Evolutionary conservation across 2,888 invertebrate genomes (phyloP).

Genomic region (Ptilodon capucinus): DNA sequence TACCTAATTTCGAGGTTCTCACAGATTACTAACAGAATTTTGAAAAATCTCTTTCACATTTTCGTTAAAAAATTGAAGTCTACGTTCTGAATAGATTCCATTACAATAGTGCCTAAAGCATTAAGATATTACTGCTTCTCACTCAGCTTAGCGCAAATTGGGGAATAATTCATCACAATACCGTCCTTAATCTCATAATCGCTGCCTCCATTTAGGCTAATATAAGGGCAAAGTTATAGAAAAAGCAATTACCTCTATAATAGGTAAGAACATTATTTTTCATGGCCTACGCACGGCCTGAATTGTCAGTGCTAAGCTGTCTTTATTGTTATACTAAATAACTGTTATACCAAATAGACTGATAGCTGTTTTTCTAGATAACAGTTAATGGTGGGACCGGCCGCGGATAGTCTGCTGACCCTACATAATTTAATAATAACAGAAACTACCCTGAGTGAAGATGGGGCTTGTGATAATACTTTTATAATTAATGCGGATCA

Average conservation of each 20-base stretch:
- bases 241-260: constrained; percentile 10
- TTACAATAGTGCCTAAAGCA: neutral
- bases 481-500: neutral
- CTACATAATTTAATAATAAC: neutral
- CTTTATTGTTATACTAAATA: constrained; percentile 16
- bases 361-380: constrained; percentile 17
- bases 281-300: constrained; percentile 4
- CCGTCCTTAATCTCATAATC: neutral
- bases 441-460: neutral
- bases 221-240: constrained; percentile 4
- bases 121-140: neutral
- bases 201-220: constrained; percentile 6
- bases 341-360: constrained; percentile 14
- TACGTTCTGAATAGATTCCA: neutral
- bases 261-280: constrained; percentile 19
- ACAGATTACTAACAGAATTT: no score
- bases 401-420: neutral
- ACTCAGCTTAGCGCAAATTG: neutral
- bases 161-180: neutral
- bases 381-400: constrained; percentile 2
- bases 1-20: no score
- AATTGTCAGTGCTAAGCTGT: constrained; percentile 9
- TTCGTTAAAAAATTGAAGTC: neutral
- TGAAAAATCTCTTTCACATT: no score
- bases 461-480: neutral